phyloP scores from a whole-genome alignment of 1,140 invertebrate genomes.

The Orius insidiosus region DNA sequence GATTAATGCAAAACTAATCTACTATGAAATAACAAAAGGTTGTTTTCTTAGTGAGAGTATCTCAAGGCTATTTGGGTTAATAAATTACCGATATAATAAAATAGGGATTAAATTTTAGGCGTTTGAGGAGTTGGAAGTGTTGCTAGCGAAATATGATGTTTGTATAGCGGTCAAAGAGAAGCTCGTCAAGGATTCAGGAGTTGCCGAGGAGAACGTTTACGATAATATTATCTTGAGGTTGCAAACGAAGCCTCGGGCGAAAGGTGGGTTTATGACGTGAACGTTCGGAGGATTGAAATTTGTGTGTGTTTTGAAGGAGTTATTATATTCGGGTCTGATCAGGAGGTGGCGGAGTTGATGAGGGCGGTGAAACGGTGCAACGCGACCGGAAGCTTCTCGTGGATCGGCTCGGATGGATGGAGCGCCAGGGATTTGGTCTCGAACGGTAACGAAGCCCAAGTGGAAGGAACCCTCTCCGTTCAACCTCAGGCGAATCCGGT shows the following conservation, averaged over 20 bases:
- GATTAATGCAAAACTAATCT: not conserved
- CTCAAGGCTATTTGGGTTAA: too few species aligned
- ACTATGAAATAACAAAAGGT: too few species aligned
- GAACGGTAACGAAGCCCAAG: conserved; percentile 71
- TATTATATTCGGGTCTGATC: conserved; percentile 89
- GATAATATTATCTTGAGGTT: conserved; percentile 73
- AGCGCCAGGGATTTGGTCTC: conserved; percentile 71
- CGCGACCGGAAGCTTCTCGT: conserved; percentile 78
- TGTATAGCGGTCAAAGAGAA: conserved; percentile 90
- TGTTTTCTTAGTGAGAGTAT: too few species aligned
- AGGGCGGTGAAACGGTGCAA: conserved; percentile 67
- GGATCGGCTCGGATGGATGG: conserved; percentile 92
- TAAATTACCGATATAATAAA: too few species aligned
- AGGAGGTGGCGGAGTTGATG: conserved; percentile 91
- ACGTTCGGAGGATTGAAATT: not conserved
- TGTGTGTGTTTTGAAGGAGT: conserved; percentile 43
- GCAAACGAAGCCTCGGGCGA: conserved; percentile 63
- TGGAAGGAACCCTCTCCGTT: conserved; percentile 79
- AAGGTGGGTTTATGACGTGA: conserved; percentile 39
- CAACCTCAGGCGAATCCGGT: conserved; percentile 81
- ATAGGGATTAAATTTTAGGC: conserved; percentile 40
- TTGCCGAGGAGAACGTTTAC: conserved; percentile 68
- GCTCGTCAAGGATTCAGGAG: conserved; percentile 86
- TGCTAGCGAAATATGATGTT: conserved; percentile 61
- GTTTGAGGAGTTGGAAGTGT: conserved; percentile 77